These are phyloP conservation scores for Phrynocephalus versicolor DNA, from an alignment of 2,113 vertebrate genomes.

Conservation along the genomic window DNA sequence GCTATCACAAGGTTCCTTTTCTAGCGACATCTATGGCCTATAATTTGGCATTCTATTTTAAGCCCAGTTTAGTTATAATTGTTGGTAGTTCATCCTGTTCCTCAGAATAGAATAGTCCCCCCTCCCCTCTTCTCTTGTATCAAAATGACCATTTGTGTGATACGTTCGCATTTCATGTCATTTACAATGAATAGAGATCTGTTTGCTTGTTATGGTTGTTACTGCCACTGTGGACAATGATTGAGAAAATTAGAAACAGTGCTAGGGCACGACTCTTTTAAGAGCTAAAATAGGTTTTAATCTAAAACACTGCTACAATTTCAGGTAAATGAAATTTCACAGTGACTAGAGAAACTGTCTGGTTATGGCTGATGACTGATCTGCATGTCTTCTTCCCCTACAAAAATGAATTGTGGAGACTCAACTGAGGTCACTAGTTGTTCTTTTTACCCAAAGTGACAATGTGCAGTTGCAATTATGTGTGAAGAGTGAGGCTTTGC, in stretches of 20 bases:
- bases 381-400: too few relatives aligned
- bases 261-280: not conserved
- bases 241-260: not conserved
- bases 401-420: too few relatives aligned
- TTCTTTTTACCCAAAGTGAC: too few relatives aligned
- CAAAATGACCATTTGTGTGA: not conserved
- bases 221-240: not conserved
- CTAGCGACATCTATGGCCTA: conserved; percentile 23
- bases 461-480: too few relatives aligned
- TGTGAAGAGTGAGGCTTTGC: too few relatives aligned
- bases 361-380: too few relatives aligned
- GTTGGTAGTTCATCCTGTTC: not conserved
- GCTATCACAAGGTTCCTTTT: conserved; percentile 37
- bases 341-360: too few relatives aligned
- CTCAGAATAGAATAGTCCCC: not conserved
- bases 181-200: not conserved
- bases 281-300: too few relatives aligned
- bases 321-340: not conserved
- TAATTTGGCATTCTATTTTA: conserved; percentile 18
- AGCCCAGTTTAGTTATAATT: conserved; percentile 12
- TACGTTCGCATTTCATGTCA: not conserved
- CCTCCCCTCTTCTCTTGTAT: not conserved
- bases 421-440: too few relatives aligned
- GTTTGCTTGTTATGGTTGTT: not conserved
- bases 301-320: not conserved